Conservation (phyloP, 2,113 vertebrate genomes). For the Pseudorectes ferrugineus region DNA sequence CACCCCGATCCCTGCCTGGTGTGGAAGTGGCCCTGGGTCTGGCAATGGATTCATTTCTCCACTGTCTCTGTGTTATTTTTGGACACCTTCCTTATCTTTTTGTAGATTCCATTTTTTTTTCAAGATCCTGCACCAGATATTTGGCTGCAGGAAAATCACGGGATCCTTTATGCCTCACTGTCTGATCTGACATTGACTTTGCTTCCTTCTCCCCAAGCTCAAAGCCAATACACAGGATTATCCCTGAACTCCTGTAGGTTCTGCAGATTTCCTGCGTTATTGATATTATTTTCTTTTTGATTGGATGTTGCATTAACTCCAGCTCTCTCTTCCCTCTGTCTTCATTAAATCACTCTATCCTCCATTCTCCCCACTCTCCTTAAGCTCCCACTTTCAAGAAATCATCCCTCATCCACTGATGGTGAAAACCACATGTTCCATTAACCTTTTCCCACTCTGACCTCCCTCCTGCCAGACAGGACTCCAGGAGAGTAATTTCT, state of each 20-base stretch:
- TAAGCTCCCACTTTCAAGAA: neutral
- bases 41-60: neutral
- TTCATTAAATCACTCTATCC: neutral
- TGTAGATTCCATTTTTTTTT: neutral
- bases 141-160: neutral
- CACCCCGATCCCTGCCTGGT: rapidly evolving
- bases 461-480: neutral
- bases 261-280: neutral
- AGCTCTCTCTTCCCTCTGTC: neutral
- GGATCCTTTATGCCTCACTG: neutral
- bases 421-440: neutral
- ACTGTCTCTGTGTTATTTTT: neutral
- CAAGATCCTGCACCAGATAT: neutral
- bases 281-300: neutral
- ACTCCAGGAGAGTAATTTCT: neutral
- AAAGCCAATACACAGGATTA: neutral
- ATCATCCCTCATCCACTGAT: neutral
- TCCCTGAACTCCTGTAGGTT: neutral
- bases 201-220: neutral
- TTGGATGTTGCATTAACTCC: neutral
- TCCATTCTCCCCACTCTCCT: neutral
- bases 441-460: neutral
- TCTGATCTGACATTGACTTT: neutral
- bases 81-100: neutral
- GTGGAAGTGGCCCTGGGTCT: neutral